A percentile compares a stretch with the other conserved stretches of the same genome.
phyloP scores from a whole-genome alignment of 2,888 invertebrate species.

The Heliconius ethilla region DNA sequence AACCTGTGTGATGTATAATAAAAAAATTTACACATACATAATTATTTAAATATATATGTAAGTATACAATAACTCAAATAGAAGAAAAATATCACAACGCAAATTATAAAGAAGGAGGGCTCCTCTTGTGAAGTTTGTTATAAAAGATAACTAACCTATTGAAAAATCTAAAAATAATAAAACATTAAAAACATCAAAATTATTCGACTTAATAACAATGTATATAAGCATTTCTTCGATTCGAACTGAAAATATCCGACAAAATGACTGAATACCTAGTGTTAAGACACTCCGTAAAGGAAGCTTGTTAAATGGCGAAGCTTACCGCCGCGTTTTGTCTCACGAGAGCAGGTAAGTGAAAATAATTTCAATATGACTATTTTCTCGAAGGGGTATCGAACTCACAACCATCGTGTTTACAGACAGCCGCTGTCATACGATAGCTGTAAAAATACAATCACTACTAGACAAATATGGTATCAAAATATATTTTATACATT shows the following conservation, averaged over 20 bases:
- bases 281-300: too few species aligned
- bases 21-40: not conserved
- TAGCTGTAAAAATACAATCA: not conserved
- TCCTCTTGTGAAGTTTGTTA: not conserved
- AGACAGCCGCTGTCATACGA: not conserved
- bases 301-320: not conserved
- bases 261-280: not conserved
- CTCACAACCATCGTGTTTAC: not conserved
- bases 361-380: not conserved
- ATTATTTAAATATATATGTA: not conserved
- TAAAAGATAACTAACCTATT: not conserved
- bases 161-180: not conserved
- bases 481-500: not conserved
- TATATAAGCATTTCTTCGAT: not conserved
- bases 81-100: slow-evolving; percentile 7
- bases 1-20: not conserved
- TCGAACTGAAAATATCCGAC: not conserved
- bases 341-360: not conserved
- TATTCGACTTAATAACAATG: slow-evolving; percentile 5
- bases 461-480: not conserved
- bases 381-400: not conserved
- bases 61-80: not conserved
- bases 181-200: not conserved
- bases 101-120: not conserved
- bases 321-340: not conserved